Conservation (phyloP, 2,113 vertebrate species). For the Neodontobutis hainanensis region DNA sequence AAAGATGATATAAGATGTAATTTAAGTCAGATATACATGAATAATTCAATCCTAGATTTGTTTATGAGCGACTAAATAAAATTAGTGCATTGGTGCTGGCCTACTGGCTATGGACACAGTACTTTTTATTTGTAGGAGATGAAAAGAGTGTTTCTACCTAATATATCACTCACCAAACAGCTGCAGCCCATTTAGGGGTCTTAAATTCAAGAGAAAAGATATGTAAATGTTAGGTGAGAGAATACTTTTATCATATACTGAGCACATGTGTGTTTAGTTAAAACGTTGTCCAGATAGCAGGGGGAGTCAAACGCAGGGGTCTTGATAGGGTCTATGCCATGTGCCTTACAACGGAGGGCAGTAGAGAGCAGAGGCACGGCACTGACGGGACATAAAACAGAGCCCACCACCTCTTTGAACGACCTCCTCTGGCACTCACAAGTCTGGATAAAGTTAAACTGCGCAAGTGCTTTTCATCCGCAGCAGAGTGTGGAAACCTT, state of each 20-base stretch:
- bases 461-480: slow-evolving; percentile 74
- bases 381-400: slow-evolving; percentile 60
- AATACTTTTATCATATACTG: neutral
- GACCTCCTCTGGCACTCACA: slow-evolving; percentile 63
- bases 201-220: neutral
- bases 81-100: slow-evolving; percentile 25
- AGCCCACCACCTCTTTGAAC: slow-evolving; percentile 60
- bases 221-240: slow-evolving; percentile 11
- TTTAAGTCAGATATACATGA: slow-evolving; percentile 10
- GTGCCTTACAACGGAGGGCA: slow-evolving; percentile 61
- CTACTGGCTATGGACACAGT: neutral
- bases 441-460: slow-evolving; percentile 72
- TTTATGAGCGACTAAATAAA: slow-evolving; percentile 14
- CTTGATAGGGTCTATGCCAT: slow-evolving; percentile 38
- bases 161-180: slow-evolving; percentile 23
- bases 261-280: slow-evolving; percentile 5
- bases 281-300: slow-evolving; percentile 2
- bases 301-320: neutral
- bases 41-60: slow-evolving; percentile 10
- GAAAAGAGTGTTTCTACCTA: neutral
- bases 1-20: slow-evolving; percentile 18
- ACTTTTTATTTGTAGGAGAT: neutral
- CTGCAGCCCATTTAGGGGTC: slow-evolving; percentile 28
- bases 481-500: slow-evolving; percentile 53
- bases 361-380: slow-evolving; percentile 55